phyloP scores from a whole-genome alignment of 2,888 invertebrate species.

The Alentia gelatinosa region DNA sequence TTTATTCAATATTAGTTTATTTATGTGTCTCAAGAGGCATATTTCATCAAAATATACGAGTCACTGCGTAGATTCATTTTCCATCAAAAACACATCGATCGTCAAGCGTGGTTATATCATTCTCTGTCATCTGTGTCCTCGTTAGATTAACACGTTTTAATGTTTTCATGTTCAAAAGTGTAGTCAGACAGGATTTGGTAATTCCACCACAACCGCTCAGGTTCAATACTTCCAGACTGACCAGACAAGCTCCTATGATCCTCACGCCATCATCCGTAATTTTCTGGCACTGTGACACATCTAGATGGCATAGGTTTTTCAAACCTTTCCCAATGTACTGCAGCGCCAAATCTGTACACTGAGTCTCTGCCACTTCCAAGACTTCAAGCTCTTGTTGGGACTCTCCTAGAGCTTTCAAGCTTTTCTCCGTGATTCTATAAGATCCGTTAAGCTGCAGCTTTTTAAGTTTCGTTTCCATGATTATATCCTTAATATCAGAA shows the following conservation, averaged over 20 bases:
- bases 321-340: constrained; percentile 41
- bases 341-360: constrained; percentile 48
- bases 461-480: not conserved
- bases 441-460: not conserved
- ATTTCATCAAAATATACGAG: too few species aligned
- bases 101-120: not conserved
- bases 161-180: not conserved
- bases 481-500: constrained; percentile 45
- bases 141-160: constrained; percentile 24
- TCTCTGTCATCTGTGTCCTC: not conserved
- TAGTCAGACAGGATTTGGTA: not conserved
- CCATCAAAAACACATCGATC: not conserved
- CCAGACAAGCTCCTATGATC: constrained; percentile 64
- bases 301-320: constrained; percentile 63
- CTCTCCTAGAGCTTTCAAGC: not conserved
- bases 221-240: constrained; percentile 64
- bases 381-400: not conserved
- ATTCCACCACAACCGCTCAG: constrained; percentile 62
- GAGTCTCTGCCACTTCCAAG: constrained; percentile 46
- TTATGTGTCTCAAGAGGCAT: too few species aligned
- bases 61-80: not conserved
- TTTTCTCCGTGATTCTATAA: constrained; percentile 49
- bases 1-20: too few species aligned
- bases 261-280: constrained; percentile 65
- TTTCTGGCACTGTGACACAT: constrained; percentile 62